A percentile compares a stretch with the other conserved stretches of the same genome.
Conservation (phyloP, 2,888 invertebrate species). For the Hipparchia semele region DNA sequence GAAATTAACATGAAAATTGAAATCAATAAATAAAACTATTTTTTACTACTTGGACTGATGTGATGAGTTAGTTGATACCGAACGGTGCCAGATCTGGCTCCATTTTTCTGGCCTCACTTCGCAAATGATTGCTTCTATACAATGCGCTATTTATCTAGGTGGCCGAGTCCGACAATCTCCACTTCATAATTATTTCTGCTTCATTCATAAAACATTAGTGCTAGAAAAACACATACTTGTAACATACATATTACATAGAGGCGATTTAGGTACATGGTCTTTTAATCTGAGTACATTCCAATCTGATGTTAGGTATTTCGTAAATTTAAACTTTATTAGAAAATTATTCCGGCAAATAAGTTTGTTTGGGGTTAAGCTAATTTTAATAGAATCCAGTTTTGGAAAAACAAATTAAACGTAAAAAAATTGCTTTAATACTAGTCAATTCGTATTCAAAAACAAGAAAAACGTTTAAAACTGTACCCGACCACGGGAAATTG, state of each 20-base stretch:
- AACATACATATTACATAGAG: slow-evolving; percentile 9
- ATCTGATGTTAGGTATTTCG: slow-evolving; percentile 2
- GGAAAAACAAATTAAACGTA: neutral
- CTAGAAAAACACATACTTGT: slow-evolving; percentile 20
- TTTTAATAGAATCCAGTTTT: neutral
- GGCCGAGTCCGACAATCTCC: slow-evolving; percentile 29
- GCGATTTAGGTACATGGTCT: slow-evolving; percentile 4
- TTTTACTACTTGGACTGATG: too few species aligned
- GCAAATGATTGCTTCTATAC: neutral
- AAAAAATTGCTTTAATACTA: neutral
- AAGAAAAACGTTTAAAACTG: too few species aligned
- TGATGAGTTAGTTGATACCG: too few species aligned
- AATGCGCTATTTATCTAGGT: neutral
- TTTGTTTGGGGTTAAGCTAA: neutral
- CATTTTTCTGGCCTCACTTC: neutral
- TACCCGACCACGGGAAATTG: too few species aligned
- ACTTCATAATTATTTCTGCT: slow-evolving; percentile 25
- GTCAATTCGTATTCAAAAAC: too few species aligned
- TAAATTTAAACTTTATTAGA: neutral
- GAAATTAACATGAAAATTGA: too few species aligned
- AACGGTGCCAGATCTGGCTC: neutral
- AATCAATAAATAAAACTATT: too few species aligned
- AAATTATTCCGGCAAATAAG: neutral
- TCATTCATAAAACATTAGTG: slow-evolving; percentile 32
- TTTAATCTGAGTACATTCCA: slow-evolving; percentile 10